phyloP scores from a whole-genome alignment of 2,113 vertebrate genomes.

The Trichomycterus rosablanca region DNA sequence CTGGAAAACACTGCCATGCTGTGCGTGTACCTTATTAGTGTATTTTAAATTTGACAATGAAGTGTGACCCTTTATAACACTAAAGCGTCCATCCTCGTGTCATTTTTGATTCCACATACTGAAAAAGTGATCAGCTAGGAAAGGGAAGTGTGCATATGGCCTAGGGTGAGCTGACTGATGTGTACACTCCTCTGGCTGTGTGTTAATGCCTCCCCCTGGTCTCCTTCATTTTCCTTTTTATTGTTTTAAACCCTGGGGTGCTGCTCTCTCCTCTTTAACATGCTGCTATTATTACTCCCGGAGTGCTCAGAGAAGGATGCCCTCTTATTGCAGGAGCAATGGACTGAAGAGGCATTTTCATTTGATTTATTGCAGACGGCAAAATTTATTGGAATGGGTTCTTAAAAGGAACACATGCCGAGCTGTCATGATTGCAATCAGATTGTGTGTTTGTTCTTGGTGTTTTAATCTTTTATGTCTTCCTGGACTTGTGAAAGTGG shows the following conservation, averaged over 20 bases:
- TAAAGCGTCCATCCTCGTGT: conserved; percentile 62
- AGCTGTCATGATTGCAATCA: neutral
- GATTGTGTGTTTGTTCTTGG: neutral
- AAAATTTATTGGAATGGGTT: neutral
- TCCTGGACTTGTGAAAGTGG: too few relatives aligned
- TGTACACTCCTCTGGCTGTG: conserved; percentile 35
- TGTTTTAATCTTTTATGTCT: too few relatives aligned
- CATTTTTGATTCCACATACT: conserved; percentile 69
- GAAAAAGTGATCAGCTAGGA: conserved; percentile 68
- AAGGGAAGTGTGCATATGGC: conserved; percentile 55
- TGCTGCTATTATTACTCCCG: conserved; percentile 21
- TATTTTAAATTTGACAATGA: conserved; percentile 72
- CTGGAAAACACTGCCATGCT: too few relatives aligned
- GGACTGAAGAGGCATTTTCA: conserved; percentile 11
- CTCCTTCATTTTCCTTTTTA: conserved; percentile 29
- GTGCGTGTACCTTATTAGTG: conserved; percentile 52
- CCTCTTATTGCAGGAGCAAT: conserved; percentile 10
- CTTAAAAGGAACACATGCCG: conserved; percentile 1
- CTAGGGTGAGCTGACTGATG: conserved; percentile 32
- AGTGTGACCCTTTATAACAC: conserved; percentile 65
- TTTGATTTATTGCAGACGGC: conserved; percentile 29
- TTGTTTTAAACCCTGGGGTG: conserved; percentile 18
- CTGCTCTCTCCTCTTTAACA: conserved; percentile 12
- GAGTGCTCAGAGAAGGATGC: conserved; percentile 14
- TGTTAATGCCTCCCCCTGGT: conserved; percentile 40